These are phyloP conservation scores for Ochlodes sylvanus DNA, from an alignment of 2,888 invertebrate genomes.

Conservation along the genomic window DNA sequence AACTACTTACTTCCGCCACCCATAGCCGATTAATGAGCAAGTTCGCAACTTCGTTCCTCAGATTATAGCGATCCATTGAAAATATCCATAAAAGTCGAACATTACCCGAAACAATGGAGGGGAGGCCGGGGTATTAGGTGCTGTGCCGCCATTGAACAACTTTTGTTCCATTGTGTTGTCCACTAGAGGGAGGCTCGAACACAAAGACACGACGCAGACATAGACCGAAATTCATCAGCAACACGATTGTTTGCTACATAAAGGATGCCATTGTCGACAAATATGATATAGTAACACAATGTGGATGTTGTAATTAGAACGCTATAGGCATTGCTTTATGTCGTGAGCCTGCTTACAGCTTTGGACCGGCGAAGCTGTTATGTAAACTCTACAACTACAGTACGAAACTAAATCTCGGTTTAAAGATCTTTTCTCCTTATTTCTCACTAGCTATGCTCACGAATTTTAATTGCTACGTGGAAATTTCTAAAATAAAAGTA, in stretches of 20 bases:
- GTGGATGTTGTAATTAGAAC: conserved; percentile 80
- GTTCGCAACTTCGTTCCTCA: conserved; percentile 77
- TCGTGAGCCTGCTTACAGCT: conserved; percentile 28
- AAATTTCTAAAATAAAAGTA: no score
- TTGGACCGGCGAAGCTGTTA: conserved; percentile 23
- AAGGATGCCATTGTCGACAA: conserved; percentile 83
- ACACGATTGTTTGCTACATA: conserved; percentile 84
- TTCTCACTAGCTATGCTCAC: no score
- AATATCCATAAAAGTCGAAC: conserved; percentile 85
- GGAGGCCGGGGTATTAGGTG: conserved; percentile 83
- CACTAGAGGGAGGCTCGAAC: conserved; percentile 76
- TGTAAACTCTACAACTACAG: conserved; percentile 15
- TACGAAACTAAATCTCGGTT: neutral
- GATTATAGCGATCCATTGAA: conserved; percentile 84
- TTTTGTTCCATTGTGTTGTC: conserved; percentile 84
- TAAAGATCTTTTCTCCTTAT: neutral
- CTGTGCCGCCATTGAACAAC: conserved; percentile 82
- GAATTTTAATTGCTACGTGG: no score
- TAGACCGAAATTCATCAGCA: conserved; percentile 85
- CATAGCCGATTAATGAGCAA: conserved; percentile 57
- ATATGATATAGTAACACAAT: conserved; percentile 83
- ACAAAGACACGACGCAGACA: conserved; percentile 82
- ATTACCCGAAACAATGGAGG: conserved; percentile 83
- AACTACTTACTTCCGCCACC: conserved; percentile 35
- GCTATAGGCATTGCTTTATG: conserved; percentile 43